Percentiles rank a stretch among this genome's conserved stretches.
phyloP scores from a whole-genome alignment of 2,113 vertebrate species.

The Austrofundulus limnaeus region DNA sequence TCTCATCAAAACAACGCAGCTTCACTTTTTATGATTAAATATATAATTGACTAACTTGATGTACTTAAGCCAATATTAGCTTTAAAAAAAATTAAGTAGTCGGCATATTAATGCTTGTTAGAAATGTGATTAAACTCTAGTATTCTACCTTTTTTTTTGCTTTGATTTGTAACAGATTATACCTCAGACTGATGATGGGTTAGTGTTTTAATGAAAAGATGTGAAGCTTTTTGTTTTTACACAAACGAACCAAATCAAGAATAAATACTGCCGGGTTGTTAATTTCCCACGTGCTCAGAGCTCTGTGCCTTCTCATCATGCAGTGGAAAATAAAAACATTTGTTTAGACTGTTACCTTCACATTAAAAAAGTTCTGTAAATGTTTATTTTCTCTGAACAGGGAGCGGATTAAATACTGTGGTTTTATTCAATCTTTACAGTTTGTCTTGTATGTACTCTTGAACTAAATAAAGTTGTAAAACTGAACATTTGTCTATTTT shows the following conservation, averaged over 20 bases:
- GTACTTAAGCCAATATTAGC: slow-evolving; percentile 17
- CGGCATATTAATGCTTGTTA: slow-evolving; percentile 12
- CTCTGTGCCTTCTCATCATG: slow-evolving; percentile 26
- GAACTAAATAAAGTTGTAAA: slow-evolving; percentile 42
- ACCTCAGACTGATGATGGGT: slow-evolving; percentile 10
- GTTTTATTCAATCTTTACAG: slow-evolving; percentile 6
- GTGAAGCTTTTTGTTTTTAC: background rate
- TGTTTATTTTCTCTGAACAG: background rate
- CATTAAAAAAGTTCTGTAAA: too few species aligned
- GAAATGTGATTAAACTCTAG: slow-evolving; percentile 25
- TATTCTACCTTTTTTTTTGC: background rate
- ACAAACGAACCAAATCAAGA: background rate
- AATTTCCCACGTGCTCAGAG: background rate
- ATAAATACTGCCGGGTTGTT: slow-evolving; percentile 15
- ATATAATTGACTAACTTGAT: background rate
- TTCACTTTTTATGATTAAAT: background rate
- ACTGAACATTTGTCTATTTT: background rate
- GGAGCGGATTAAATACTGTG: background rate
- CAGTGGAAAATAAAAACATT: background rate
- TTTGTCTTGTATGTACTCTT: slow-evolving; percentile 39
- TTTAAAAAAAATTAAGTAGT: slow-evolving; percentile 6
- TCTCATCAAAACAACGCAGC: too few species aligned
- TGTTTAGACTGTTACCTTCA: slow-evolving; percentile 1
- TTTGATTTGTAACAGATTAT: slow-evolving; percentile 21
- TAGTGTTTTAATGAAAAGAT: slow-evolving; percentile 17